Conservation (phyloP, 1,140 invertebrate genomes). For the Apis dorsata region DNA sequence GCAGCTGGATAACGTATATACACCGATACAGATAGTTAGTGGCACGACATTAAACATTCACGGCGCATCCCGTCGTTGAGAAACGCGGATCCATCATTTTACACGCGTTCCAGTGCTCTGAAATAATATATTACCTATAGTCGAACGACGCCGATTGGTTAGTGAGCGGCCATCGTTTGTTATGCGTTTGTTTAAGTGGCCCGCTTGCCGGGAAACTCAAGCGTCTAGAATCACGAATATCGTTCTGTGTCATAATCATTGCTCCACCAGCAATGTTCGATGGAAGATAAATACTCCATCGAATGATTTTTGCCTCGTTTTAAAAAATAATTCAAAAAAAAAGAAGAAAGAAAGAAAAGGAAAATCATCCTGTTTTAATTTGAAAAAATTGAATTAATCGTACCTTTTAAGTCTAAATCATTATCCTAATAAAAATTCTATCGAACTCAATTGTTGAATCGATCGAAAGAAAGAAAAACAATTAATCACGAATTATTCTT, state of each 20-base stretch:
- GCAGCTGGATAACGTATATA: slow-evolving; percentile 13
- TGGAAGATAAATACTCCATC: slow-evolving; percentile 45
- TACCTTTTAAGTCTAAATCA: no score
- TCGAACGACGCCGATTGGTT: slow-evolving; percentile 79
- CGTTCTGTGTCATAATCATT: slow-evolving; percentile 56
- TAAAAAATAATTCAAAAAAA: not conserved
- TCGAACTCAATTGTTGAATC: not conserved
- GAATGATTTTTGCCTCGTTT: not conserved
- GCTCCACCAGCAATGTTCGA: slow-evolving; percentile 35
- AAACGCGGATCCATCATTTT: not conserved
- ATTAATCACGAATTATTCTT: not conserved
- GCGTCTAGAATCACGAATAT: slow-evolving; percentile 77
- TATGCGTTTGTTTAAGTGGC: slow-evolving; percentile 76
- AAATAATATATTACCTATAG: slow-evolving; percentile 76
- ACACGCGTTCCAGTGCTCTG: slow-evolving; percentile 31
- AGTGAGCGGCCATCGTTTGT: slow-evolving; percentile 78
- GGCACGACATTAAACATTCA: slow-evolving; percentile 63
- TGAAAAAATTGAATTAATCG: not conserved
- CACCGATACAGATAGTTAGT: slow-evolving; percentile 55
- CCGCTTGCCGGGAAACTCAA: slow-evolving; percentile 79
- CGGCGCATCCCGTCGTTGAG: slow-evolving; percentile 26
- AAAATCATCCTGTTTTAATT: not conserved
- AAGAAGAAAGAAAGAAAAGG: no score
- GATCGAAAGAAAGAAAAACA: no score
- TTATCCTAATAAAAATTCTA: no score